Percentiles rank a stretch among this genome's conserved stretches.
phyloP scores from a whole-genome alignment of 2,888 invertebrate species.

The Cordilura impudica region DNA sequence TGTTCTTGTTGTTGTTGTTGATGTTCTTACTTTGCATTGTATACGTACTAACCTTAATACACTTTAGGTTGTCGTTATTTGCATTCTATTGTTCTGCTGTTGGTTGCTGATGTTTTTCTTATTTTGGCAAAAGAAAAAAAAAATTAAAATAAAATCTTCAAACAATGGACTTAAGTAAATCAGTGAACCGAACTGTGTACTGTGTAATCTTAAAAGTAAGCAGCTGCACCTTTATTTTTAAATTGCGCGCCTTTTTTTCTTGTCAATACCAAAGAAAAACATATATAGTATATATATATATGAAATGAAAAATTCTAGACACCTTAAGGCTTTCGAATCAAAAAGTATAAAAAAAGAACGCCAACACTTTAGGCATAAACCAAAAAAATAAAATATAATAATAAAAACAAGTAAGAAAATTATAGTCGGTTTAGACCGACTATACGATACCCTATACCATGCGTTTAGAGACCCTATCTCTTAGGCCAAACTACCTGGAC shows the following conservation, averaged over 20 bases:
- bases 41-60: conserved; percentile 24
- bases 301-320: too few relatives aligned
- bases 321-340: too few relatives aligned
- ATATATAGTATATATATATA: too few relatives aligned
- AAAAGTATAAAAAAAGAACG: too few relatives aligned
- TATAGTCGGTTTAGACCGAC: too few relatives aligned
- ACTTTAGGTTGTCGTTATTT: conserved; percentile 10
- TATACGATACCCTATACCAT: too few relatives aligned
- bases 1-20: background rate
- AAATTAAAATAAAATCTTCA: background rate
- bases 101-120: conserved; percentile 7
- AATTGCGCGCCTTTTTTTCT: conserved; percentile 41
- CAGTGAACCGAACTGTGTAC: conserved; percentile 19
- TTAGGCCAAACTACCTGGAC: too few relatives aligned
- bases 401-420: too few relatives aligned
- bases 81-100: conserved; percentile 20
- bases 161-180: conserved; percentile 53
- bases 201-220: conserved; percentile 30
- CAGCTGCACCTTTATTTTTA: conserved; percentile 41
- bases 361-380: too few relatives aligned
- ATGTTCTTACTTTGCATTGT: background rate
- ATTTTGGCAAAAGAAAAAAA: conserved; percentile 33
- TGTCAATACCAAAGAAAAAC: background rate
- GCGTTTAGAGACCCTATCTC: too few relatives aligned
- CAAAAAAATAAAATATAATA: too few relatives aligned